Percentiles rank a stretch among this genome's conserved stretches.
These are phyloP conservation scores for Lordiphosa andalusiaca DNA, from an alignment of 2,888 invertebrate species.

Conservation along the genomic window DNA sequence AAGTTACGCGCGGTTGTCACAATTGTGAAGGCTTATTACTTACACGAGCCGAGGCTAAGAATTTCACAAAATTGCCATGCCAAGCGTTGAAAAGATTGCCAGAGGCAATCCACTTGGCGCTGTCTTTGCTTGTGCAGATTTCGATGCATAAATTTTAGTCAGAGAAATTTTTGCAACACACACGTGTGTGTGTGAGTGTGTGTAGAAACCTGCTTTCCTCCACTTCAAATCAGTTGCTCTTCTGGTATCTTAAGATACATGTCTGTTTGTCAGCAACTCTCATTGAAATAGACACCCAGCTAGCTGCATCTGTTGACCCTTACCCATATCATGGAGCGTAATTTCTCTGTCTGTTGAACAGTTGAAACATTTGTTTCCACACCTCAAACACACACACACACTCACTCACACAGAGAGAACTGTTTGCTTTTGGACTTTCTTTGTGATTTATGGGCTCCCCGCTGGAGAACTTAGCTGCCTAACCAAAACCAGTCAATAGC, in stretches of 20 bases:
- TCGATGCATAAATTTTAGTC: constrained; percentile 4
- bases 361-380: background rate
- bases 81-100: constrained; percentile 74
- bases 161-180: background rate
- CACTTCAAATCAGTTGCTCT: too few relatives aligned
- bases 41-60: constrained; percentile 44
- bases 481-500: too few relatives aligned
- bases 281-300: constrained; percentile 5
- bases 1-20: constrained; percentile 40
- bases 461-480: too few relatives aligned
- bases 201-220: too few relatives aligned
- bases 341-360: background rate
- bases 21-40: constrained; percentile 50
- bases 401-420: too few relatives aligned
- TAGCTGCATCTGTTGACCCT: constrained; percentile 1
- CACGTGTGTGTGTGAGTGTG: too few relatives aligned
- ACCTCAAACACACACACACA: background rate
- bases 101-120: constrained; percentile 15
- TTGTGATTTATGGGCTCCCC: too few relatives aligned
- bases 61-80: constrained; percentile 69
- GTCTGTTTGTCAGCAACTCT: constrained; percentile 3
- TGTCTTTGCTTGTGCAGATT: constrained; percentile 1
- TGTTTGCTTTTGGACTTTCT: too few relatives aligned
- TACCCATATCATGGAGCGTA: constrained; percentile 8
- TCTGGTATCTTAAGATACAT: too few relatives aligned